phyloP scores from a whole-genome alignment of 2,113 vertebrate species.

The Gallinago undulata region DNA sequence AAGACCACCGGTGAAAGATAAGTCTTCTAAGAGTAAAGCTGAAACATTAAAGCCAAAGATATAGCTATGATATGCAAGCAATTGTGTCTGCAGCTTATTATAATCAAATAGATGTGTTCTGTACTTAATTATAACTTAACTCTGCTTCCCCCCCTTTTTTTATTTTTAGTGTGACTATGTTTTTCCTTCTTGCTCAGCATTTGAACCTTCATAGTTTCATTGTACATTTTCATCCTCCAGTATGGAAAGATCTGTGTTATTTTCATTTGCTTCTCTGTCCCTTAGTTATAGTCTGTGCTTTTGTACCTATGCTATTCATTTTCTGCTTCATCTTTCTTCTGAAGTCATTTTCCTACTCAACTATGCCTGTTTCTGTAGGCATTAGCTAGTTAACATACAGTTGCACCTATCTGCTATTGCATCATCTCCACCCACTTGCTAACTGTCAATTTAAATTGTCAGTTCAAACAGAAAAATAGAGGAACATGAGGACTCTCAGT shows the following conservation, averaged over 20 bases:
- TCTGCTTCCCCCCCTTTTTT: accelerated
- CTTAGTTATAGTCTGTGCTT: neutral
- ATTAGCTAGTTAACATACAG: neutral
- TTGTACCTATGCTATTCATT: neutral
- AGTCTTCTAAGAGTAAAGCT: neutral
- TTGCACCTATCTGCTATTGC: neutral
- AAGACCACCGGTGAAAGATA: neutral
- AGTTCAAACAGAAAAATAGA: neutral
- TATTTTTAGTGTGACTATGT: neutral
- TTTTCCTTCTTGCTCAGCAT: neutral
- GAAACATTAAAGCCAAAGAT: neutral
- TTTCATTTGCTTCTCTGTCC: neutral
- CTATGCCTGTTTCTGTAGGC: neutral
- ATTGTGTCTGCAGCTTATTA: neutral
- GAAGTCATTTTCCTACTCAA: neutral
- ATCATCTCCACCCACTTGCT: neutral
- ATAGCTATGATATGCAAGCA: neutral
- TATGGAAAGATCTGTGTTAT: neutral
- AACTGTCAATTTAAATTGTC: neutral
- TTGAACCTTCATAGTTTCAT: neutral
- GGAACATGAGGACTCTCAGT: neutral
- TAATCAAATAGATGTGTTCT: neutral
- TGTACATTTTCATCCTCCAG: neutral
- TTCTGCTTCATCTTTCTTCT: neutral
- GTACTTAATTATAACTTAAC: neutral